Percentiles rank a stretch among this genome's conserved stretches.
These are phyloP conservation scores for Micromys minutus DNA, from an alignment of 2,113 vertebrate species.

Conservation along the genomic window DNA sequence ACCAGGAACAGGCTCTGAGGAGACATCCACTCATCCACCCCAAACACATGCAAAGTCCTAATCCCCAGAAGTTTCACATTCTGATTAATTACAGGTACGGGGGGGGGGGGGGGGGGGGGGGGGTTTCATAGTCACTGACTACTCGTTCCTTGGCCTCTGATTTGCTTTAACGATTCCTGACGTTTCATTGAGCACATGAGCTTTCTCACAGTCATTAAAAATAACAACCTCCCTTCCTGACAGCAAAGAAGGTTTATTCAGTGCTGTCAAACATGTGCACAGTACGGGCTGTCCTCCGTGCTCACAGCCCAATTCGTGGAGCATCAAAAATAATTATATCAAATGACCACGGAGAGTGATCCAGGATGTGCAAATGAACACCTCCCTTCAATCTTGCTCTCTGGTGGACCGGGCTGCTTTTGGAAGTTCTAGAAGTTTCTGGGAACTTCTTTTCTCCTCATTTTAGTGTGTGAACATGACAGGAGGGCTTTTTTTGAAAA, in stretches of 20 bases:
- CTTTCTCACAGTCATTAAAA: conserved; percentile 63
- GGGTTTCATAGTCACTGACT: conserved; percentile 51
- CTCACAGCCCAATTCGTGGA: background rate
- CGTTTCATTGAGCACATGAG: conserved; percentile 68
- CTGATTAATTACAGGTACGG: conserved; percentile 73
- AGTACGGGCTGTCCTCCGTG: background rate
- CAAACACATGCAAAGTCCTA: background rate
- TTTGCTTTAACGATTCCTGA: conserved; percentile 77
- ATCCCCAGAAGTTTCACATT: conserved; percentile 25
- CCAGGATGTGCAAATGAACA: background rate
- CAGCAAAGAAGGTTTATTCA: conserved; percentile 48
- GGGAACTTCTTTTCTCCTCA: background rate
- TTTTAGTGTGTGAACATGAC: background rate
- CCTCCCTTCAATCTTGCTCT: background rate
- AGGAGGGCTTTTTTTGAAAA: background rate
- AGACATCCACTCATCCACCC: background rate
- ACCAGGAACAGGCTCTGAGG: conserved; percentile 51
- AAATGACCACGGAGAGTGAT: background rate
- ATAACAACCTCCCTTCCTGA: conserved; percentile 53
- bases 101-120: too few relatives aligned
- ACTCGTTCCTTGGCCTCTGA: conserved; percentile 20
- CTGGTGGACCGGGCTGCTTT: background rate
- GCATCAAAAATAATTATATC: conserved; percentile 52
- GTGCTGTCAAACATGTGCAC: conserved; percentile 34
- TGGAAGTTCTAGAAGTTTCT: background rate